Evolutionary conservation across 2,797 vertebrate genomes (phyloP), one percentile per base, ranked within the genome.

Genomic region (Aphelocoma californica): DNA sequence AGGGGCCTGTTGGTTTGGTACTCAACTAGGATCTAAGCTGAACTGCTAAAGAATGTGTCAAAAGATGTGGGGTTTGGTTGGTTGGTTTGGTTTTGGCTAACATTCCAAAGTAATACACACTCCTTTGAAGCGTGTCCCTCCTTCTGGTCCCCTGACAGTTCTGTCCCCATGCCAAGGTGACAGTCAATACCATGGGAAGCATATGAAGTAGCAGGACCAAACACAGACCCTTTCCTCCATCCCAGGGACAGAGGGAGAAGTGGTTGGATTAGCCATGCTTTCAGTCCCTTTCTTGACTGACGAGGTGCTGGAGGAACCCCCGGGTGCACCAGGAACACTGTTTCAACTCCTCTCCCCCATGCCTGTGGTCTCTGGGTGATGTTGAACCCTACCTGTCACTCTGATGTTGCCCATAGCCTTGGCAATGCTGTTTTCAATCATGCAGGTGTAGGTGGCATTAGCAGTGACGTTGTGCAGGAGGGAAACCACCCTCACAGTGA

Each of bases 361-460:
- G 3, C 47, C 36, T 14, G 23, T 44, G 44, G 11, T 64, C 28
- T 34, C 14, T 14, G 45, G 15, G 17, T 10, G 28, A 8, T 73
- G 32, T 31, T 42, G 9, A 81, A 60, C 81, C 86, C 23, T 96
- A 99, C 98, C 98, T 98, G 97, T 98, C 58, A 98, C 74, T 64
- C 86, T 97, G 88, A 98, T 98, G 19, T 86, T 86, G 12, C 98
- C 97, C 6, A 97, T 45, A 9, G 98, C 97, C n/a, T 66, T 96
- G 95, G 99, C 98, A 54, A 99, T 92, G 62, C 38, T 13, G 47
- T 98, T 99, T 83, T 98, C 88, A 40, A 98, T 98, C 96, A 96
- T 88, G 8, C 98, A 98, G 92, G 83, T 98, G 95, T 98, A 99
- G 19, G 90, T 97, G 53, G 93, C 83, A 2, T 97, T 97, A 66